Percentiles rank a stretch among this genome's conserved stretches.
Conservation (phyloP, 2,797 vertebrate species). For the Oryzias dopingdopingensis region DNA sequence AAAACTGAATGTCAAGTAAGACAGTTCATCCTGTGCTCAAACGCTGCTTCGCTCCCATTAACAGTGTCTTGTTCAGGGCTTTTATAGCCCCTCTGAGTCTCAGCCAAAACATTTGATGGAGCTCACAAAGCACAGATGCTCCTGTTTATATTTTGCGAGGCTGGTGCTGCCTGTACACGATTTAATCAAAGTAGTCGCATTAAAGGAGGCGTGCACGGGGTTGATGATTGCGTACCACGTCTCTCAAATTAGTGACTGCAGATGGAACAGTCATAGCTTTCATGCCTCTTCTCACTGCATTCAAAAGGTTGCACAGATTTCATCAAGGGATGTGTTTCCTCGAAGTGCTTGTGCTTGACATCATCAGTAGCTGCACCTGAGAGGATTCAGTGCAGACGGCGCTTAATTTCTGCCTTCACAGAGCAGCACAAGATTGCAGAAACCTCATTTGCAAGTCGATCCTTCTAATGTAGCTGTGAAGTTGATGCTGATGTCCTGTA, state of each 20-base stretch:
- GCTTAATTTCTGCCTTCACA: slow-evolving; percentile 9
- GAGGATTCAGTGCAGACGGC: not conserved
- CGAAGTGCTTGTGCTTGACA: slow-evolving; percentile 22
- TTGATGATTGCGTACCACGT: slow-evolving; percentile 45
- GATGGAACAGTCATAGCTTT: slow-evolving; percentile 56
- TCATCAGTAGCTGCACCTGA: slow-evolving; percentile 6
- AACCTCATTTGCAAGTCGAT: slow-evolving; percentile 3
- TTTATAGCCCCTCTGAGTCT: slow-evolving; percentile 1
- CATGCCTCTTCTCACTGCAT: slow-evolving; percentile 31
- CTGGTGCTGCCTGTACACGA: slow-evolving; percentile 37
- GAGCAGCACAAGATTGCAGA: not conserved
- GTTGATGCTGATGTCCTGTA: slow-evolving; percentile 9
- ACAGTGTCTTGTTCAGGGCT: not conserved
- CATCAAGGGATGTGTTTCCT: slow-evolving; percentile 9
- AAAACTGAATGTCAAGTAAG: not conserved
- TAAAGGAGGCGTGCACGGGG: slow-evolving; percentile 43
- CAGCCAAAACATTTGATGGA: slow-evolving; percentile 8
- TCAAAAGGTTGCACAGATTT: slow-evolving; percentile 14
- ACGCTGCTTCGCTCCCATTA: not conserved
- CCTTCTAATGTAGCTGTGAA: not conserved
- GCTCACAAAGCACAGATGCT: slow-evolving; percentile 33
- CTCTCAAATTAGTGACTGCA: slow-evolving; percentile 53
- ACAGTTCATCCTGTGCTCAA: not conserved
- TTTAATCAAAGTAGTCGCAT: slow-evolving; percentile 52
- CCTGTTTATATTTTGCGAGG: slow-evolving; percentile 16